A percentile compares a stretch with the other conserved stretches of the same genome.
Evolutionary conservation across 2,113 vertebrate genomes (phyloP).

Genomic region (Microcebus griseorufus): DNA sequence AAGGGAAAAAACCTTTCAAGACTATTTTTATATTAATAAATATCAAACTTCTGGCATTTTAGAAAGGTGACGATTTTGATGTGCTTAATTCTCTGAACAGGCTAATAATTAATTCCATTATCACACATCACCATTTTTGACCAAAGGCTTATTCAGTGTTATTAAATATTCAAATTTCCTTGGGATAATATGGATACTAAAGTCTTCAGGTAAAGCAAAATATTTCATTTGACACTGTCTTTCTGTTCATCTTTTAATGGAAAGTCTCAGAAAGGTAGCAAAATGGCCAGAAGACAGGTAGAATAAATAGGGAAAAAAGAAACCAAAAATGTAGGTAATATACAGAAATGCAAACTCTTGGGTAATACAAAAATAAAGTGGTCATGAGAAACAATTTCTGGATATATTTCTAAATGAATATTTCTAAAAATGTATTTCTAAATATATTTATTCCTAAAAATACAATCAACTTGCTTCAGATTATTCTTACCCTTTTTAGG

Average conservation of each 20-base stretch:
- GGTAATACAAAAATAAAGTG: background rate
- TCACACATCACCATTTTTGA: background rate
- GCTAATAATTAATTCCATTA: conserved; percentile 12
- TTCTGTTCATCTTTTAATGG: background rate
- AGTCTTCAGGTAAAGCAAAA: background rate
- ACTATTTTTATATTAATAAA: conserved; percentile 29
- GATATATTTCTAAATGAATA: background rate
- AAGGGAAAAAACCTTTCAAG: conserved; percentile 15
- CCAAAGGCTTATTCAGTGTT: background rate
- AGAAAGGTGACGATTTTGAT: background rate
- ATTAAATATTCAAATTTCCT: conserved; percentile 5
- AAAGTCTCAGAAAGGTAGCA: background rate
- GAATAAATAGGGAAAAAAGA: background rate
- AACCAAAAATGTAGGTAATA: background rate
- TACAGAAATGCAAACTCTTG: background rate
- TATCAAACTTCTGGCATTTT: background rate
- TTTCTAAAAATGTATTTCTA: background rate
- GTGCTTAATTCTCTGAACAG: background rate
- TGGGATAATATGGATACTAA: background rate
- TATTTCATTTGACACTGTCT: background rate
- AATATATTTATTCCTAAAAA: background rate
- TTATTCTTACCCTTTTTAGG: background rate
- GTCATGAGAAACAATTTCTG: conserved; percentile 15
- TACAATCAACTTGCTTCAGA: background rate
- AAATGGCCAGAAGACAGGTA: conserved; percentile 4